Evolutionary conservation across 2,113 vertebrate species (phyloP).

Genomic region (Solea senegalensis): DNA sequence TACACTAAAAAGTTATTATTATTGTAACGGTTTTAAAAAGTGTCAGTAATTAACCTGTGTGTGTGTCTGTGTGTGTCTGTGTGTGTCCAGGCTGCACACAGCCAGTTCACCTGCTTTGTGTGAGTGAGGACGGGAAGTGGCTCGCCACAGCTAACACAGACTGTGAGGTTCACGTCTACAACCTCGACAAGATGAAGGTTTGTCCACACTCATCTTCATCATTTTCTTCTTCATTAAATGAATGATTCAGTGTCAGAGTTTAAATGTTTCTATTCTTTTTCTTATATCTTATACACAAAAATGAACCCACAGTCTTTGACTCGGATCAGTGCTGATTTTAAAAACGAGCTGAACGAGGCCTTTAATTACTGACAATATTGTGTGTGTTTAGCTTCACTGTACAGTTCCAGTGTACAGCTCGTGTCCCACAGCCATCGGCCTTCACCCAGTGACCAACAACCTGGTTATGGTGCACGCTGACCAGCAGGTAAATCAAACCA

Average conservation of each 20-base stretch:
- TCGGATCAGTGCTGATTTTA: no score
- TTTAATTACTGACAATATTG: not conserved
- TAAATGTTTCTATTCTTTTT: not conserved
- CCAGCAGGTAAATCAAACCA: slow-evolving; percentile 85
- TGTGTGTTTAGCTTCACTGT: slow-evolving; percentile 84
- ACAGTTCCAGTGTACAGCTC: slow-evolving; percentile 86
- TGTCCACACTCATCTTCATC: no score
- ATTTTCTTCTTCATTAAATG: not conserved
- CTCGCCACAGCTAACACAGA: slow-evolving; percentile 83
- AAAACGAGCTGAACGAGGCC: no score
- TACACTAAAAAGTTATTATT: no score
- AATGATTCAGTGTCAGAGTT: slow-evolving; percentile 4
- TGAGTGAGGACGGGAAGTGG: slow-evolving; percentile 88
- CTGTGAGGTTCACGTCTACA: slow-evolving; percentile 86
- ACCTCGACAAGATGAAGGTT: slow-evolving; percentile 85
- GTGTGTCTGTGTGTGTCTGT: not conserved
- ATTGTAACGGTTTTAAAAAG: no score
- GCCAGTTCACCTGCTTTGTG: slow-evolving; percentile 83
- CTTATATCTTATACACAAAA: not conserved
- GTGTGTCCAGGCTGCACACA: slow-evolving; percentile 78
- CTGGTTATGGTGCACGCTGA: slow-evolving; percentile 89
- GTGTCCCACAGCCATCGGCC: slow-evolving; percentile 87
- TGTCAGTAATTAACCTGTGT: not conserved
- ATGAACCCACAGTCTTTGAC: no score
- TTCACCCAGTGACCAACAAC: slow-evolving; percentile 87